Percentiles rank a stretch among this genome's conserved stretches.
Conservation (phyloP, 1,140 invertebrate genomes). For the Agraylea sexmaculata region DNA sequence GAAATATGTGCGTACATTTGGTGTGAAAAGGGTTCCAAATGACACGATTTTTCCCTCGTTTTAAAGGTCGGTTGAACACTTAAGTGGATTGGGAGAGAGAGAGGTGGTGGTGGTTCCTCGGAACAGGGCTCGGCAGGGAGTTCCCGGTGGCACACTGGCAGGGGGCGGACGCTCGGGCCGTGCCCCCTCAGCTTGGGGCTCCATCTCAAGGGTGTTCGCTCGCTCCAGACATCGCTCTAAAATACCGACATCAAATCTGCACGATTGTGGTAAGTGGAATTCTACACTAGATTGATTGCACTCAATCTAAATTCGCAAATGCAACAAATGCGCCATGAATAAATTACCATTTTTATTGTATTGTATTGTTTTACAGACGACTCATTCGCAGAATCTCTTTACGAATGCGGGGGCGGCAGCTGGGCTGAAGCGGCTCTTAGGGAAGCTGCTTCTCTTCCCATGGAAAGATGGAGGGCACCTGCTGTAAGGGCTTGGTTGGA, state of each 20-base stretch:
- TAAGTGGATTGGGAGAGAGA: conserved; percentile 50
- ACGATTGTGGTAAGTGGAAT: conserved; percentile 20
- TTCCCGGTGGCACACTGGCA: conserved; percentile 30
- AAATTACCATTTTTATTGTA: conserved; percentile 1
- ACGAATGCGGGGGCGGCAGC: conserved; percentile 17
- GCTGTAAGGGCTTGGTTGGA: conserved; percentile 90
- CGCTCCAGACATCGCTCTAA: conserved; percentile 70
- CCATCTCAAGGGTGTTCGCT: conserved; percentile 75
- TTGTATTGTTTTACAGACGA: not conserved
- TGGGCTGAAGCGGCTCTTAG: conserved; percentile 53
- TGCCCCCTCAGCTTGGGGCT: conserved; percentile 60
- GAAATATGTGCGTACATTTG: not conserved
- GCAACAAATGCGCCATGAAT: no score
- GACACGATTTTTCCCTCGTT: not conserved
- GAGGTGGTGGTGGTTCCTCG: conserved; percentile 33
- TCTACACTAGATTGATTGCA: no score
- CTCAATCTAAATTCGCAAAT: conserved; percentile 5
- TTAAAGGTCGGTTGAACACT: conserved; percentile 62
- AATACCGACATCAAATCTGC: conserved; percentile 30
- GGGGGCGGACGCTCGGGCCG: conserved; percentile 40
- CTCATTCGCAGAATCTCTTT: conserved; percentile 17
- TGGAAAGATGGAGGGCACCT: conserved; percentile 82
- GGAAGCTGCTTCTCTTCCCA: conserved; percentile 76
- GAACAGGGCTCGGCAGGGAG: conserved; percentile 29
- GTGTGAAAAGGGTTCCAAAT: not conserved